Evolutionary conservation across 2,888 invertebrate genomes (phyloP).

Genomic region (Cenopis cana): DNA sequence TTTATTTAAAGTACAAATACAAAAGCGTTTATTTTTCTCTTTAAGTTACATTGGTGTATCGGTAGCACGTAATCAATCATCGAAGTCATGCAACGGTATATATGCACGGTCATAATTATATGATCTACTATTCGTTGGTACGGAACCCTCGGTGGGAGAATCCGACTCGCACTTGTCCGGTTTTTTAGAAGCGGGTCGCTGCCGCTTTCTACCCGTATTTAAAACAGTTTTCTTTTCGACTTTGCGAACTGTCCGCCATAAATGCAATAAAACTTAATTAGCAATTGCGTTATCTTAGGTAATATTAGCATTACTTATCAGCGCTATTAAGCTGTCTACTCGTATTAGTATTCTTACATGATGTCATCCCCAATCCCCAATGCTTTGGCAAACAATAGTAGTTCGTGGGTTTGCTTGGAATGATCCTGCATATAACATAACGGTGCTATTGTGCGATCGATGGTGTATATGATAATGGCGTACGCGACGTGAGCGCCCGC

Average conservation of each 20-base stretch:
- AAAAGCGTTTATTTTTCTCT: too few species aligned
- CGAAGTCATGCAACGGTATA: too few species aligned
- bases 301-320: conserved; percentile 34
- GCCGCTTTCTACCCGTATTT: background rate
- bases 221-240: background rate
- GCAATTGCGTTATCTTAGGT: background rate
- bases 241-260: background rate
- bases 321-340: conserved; percentile 14
- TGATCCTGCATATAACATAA: conserved; percentile 41
- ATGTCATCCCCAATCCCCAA: conserved; percentile 40
- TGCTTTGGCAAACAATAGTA: conserved; percentile 38
- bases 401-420: conserved; percentile 30
- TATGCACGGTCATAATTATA: too few species aligned
- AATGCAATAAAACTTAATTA: conserved; percentile 15
- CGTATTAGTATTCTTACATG: conserved; percentile 32
- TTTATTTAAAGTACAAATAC: too few species aligned
- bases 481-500: conserved; percentile 56
- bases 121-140: too few species aligned
- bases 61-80: too few species aligned
- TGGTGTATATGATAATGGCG: conserved; percentile 36
- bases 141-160: too few species aligned
- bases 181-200: background rate
- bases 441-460: conserved; percentile 41
- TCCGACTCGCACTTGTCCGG: too few species aligned
- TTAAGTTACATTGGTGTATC: too few species aligned